Base-by-base conservation (phyloP, 2,888 invertebrate genomes). In the Eupithecia dodoneata region DNA sequence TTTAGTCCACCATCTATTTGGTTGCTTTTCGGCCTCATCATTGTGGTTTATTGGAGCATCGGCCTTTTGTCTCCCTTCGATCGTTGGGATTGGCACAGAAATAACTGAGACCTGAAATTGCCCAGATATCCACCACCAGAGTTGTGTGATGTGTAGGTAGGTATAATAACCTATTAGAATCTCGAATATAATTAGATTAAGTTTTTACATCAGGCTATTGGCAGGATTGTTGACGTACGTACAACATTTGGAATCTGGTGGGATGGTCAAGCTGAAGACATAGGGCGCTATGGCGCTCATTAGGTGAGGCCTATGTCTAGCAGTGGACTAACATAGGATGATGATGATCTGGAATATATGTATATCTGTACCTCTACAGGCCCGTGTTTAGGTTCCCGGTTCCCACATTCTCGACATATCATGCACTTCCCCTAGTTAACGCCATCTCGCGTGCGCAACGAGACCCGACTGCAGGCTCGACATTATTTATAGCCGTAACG, bases 401-500 rank as follows among this genome's bases (percentile, higher is more conserved):
- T 74, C 69, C 67, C 63, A 74, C 63, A 74, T 74, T 63, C 70
- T 49, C 52, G 71, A 63, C 63, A 63, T 65, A 74, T 66, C 75
- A 73, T 70, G 55, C 71, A 71, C 72, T 74, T 81, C 80, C 79
- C 76, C 66, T 18, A 45, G 71, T 55, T 49, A 49, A 49, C 66
- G 52, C 49, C 66, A 73, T 70, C 74, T 82, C 75, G 81, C 82
- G 81, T 81, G 82, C 76, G 71, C 66, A 79, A 73, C 73, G 77
- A 75, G 30, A 18, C 5, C 12, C 70, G 45, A 45, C 47, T 18
- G 30, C 18, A 77, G 78, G 52, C 77, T 75, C 74, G 71, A 45
- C 79, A 80, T 83, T 83, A 83, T 83, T 83, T 82, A 83, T 82
- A 79, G 82, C 77, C 49, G 77, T 82, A 81, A 82, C 83, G 82